Evolutionary conservation across 2,113 vertebrate species (phyloP), one percentile per base, ranked within the genome.

Genomic region (Pelvicachromis taeniatus): DNA sequence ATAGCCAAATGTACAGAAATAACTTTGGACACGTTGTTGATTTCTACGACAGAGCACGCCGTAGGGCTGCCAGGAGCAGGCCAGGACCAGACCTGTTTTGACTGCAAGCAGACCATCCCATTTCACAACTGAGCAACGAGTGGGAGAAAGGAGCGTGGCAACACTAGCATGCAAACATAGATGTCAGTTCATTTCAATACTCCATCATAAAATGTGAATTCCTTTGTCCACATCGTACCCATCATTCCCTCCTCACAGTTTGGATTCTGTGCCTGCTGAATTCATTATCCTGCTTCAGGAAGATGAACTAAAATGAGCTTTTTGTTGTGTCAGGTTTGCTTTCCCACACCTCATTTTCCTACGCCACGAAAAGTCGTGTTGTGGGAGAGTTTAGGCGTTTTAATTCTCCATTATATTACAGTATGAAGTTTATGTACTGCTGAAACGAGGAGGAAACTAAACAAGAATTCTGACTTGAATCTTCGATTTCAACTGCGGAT

Each of bases 1-100:
- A 98, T 99, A 1, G 98, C 98, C 45, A 97, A 98, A 91, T 99
- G 98, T 31, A 95, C 99, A 0, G 99, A 99, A 95, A 97, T 97
- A 4, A 99, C 98, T 0, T 93, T 99, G 86, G 99, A 99, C 95
- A 98, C 97, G 1, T 75, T 99, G 91, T 96, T 99, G 54, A 97
- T 99, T 2, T 98, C 98, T 77, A 99, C 98, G 10, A 96, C 97
- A 0, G 98, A 99, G 85, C 94, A 97, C 11, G 94, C 98, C 0
- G 98, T 99, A 73, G 98, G 97, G 0, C 94, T 99, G 80, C 99
- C 99, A 0, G 99, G 95, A 54, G 96, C 97, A 1, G 93, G 93
- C 0, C 95, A 96, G 73, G 94, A 95, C 12, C 88, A 91, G 16
- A 89, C 92, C 78, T 68, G 92, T 6, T 93, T 91, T 0, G 94